Evolutionary conservation across 2,888 invertebrate species (phyloP), one percentile per base, ranked within the genome.

Genomic region (Scaptomyza caliginosa): DNA sequence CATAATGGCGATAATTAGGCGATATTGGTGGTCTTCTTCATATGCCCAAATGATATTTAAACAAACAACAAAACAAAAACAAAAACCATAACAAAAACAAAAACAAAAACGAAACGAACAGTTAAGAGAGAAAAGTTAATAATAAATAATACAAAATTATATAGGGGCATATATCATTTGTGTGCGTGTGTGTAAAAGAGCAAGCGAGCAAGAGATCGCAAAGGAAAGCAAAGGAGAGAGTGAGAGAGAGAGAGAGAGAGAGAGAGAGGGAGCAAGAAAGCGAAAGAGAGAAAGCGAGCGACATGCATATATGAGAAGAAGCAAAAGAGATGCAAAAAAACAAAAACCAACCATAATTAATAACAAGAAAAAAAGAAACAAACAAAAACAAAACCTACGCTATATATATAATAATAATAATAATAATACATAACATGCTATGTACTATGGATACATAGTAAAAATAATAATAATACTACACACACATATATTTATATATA

Each of bases 1-100:
- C 79, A 72, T 8, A 81, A 81, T 76, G 83, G 83, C 76, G 83
- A 83, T 54, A 84, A 86, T 70, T 82, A 82, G 50, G 32, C 38
- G 46, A 50, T 26, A 42, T 38, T 63, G 8, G 38, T 46, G 54
- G 54, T 58, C 54, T 67, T 43, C 63, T 39, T 63, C 40, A 63
- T 67, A 71, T 71, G 72, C 75, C 71, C 75, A 57, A 57, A 58
- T 73, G 71, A 71, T 71, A 71, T 74, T 71, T 73, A 62, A 72
- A 51, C 17, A 34, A 60, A 32, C 30, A 6, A 38, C 39, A 10
- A 39, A 36, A 54, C 40, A 67, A 38, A 38, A n/a, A 19, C 34
- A 57, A 11, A 55, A 36, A 23, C 36, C 23, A 42, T 7, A 7
- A 50, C 11, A 21, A 34, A 40, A 28, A 38, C 4, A 16, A 32